phyloP scores from a whole-genome alignment of 2,113 vertebrate genomes.

The Mystacornis crossleyi region DNA sequence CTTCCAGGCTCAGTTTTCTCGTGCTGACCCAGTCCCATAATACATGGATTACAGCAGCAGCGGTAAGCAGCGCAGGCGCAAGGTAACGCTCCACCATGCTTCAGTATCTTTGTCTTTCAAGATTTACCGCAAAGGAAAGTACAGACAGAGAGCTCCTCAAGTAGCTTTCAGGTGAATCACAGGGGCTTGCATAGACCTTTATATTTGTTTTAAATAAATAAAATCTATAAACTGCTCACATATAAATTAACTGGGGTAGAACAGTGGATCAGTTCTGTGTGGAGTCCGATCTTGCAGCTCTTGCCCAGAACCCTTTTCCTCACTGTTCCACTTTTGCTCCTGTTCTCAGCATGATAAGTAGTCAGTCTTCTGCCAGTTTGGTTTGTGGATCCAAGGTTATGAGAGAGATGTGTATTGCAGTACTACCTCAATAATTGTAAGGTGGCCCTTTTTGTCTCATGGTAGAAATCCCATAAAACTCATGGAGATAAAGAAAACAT shows the following conservation, averaged over 20 bases:
- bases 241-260: neutral
- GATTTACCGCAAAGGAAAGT: neutral
- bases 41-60: neutral
- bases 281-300: fast-evolving
- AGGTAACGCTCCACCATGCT: neutral
- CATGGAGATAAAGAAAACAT: neutral
- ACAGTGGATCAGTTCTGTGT: neutral
- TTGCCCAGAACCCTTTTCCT: neutral
- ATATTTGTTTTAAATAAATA: neutral
- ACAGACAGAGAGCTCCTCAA: neutral
- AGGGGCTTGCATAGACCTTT: neutral
- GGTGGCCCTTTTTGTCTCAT: neutral
- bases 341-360: neutral
- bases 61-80: neutral
- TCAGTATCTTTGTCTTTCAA: neutral
- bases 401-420: neutral
- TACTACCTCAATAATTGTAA: neutral
- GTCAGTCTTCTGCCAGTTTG: neutral
- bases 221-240: neutral
- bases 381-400: neutral
- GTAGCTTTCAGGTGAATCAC: neutral
- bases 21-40: neutral
- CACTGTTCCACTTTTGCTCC: neutral
- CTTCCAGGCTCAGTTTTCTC: neutral
- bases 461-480: neutral